A percentile compares a stretch with the other conserved stretches of the same genome.
These are phyloP conservation scores for Todiramphus saurophagus DNA, from an alignment of 2,113 vertebrate species.

Conservation along the genomic window DNA sequence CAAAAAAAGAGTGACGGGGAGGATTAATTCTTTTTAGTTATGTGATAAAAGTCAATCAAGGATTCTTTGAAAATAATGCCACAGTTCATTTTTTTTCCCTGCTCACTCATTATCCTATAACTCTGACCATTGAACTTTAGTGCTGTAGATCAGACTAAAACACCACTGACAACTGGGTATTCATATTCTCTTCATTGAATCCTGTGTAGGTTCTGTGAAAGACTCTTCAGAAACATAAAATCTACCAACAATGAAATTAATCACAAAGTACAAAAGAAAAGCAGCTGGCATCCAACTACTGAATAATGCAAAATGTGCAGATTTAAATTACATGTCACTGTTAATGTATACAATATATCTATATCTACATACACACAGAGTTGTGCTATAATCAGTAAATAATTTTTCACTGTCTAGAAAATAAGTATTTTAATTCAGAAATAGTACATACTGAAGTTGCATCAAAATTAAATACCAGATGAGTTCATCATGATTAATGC, in stretches of 20 bases:
- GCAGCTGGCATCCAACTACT: constrained; percentile 67
- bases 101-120: constrained; percentile 1
- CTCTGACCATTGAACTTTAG: constrained; percentile 59
- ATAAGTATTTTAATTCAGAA: constrained; percentile 63
- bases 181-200: constrained; percentile 52
- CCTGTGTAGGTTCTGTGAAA: constrained; percentile 63
- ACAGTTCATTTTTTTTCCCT: constrained; percentile 2
- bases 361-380: constrained; percentile 33
- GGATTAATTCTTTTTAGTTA: constrained; percentile 26
- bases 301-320: constrained; percentile 70
- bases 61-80: constrained; percentile 55
- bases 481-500: constrained; percentile 53
- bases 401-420: constrained; percentile 70
- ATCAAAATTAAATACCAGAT: constrained; percentile 53
- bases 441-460: constrained; percentile 42
- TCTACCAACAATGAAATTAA: constrained; percentile 76
- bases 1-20: background rate
- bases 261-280: constrained; percentile 75
- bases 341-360: constrained; percentile 62
- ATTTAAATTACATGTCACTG: constrained; percentile 69
- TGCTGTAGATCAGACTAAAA: constrained; percentile 60
- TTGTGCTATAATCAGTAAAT: constrained; percentile 60
- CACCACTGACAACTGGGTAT: constrained; percentile 48
- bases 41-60: constrained; percentile 39
- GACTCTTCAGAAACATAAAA: constrained; percentile 73